Base-by-base conservation (phyloP, 2,888 invertebrate species). In the Eustalomyia histrio region DNA sequence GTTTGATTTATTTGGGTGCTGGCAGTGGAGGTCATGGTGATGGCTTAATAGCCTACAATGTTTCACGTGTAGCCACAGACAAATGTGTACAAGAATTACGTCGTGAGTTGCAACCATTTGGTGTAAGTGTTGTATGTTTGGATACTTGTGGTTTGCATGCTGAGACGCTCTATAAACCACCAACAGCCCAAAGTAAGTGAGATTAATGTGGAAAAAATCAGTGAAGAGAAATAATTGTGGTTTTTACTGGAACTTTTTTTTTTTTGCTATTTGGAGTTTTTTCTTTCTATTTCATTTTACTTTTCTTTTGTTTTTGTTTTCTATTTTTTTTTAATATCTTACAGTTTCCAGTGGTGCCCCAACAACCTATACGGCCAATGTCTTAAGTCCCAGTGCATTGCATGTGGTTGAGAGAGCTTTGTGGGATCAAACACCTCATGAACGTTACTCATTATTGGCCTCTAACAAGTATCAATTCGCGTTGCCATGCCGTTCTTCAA, bases 1-100 rank as follows among this genome's bases (percentile, higher is more conserved):
- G 95, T 79, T 92, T 95, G 68, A 93, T 95, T 83, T 95, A 94
- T 84, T 92, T 95, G 84, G 90, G 93, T 83, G 91, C 92, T 69
- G 90, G 92, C 50, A 90, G 89, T 80, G 85, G 85, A 5, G 80
- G 83, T 58, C 76, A 71, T 17, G 85, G 86, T 17, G 76, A 73
- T 57, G 93, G 92, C 29, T 86, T 93, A 80, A 92, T 93, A 29
- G 93, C 92, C 65, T 93, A 92, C 85, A 92, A 91, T 76, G 93
- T 92, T 6, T 94, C 93, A 0, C 92, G 95, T 47, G 94, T 94
- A 90, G 96, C 95, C 8, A 95, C 96, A 16, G 95, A 95, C 91
- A 96, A 95, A 73, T 96, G 95, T 6, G 95, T 95, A 79, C 93
- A 94, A 39, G 95, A 95, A 7, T 89, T 96, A 80, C 92, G 95